phyloP scores from a whole-genome alignment of 2,888 invertebrate species.

The Hermaeophaga mercurialis region DNA sequence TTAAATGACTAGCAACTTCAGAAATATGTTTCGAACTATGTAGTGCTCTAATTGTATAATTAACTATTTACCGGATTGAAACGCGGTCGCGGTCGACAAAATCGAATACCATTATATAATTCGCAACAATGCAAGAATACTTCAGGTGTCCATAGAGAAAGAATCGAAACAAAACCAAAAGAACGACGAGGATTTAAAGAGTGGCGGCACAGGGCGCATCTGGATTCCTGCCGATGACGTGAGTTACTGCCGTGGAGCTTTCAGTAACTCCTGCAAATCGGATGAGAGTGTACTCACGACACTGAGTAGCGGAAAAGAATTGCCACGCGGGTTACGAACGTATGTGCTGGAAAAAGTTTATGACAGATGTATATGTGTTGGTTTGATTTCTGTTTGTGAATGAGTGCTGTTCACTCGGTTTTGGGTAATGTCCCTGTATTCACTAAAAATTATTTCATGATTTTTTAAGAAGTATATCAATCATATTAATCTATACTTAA shows the following conservation, averaged over 20 bases:
- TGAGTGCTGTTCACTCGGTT: slow-evolving; percentile 2
- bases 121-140: slow-evolving; percentile 5
- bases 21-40: too few species aligned
- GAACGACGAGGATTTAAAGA: slow-evolving; percentile 7
- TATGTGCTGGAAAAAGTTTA: not conserved
- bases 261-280: slow-evolving; percentile 40
- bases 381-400: not conserved
- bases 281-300: slow-evolving; percentile 32
- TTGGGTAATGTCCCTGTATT: slow-evolving; percentile 1
- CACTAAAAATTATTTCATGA: too few species aligned
- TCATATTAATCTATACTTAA: too few species aligned
- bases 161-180: slow-evolving; percentile 1
- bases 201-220: slow-evolving; percentile 40
- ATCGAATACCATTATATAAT: slow-evolving; percentile 1
- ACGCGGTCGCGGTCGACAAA: too few species aligned
- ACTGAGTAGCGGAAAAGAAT: slow-evolving; percentile 24
- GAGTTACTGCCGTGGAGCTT: slow-evolving; percentile 24
- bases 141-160: slow-evolving; percentile 4
- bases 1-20: too few species aligned
- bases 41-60: too few species aligned
- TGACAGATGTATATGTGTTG: not conserved
- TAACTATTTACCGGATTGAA: not conserved
- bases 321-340: slow-evolving; percentile 36
- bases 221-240: slow-evolving; percentile 33
- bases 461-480: too few species aligned